phyloP scores from a whole-genome alignment of 2,888 invertebrate genomes.

The Cetonia aurata region DNA sequence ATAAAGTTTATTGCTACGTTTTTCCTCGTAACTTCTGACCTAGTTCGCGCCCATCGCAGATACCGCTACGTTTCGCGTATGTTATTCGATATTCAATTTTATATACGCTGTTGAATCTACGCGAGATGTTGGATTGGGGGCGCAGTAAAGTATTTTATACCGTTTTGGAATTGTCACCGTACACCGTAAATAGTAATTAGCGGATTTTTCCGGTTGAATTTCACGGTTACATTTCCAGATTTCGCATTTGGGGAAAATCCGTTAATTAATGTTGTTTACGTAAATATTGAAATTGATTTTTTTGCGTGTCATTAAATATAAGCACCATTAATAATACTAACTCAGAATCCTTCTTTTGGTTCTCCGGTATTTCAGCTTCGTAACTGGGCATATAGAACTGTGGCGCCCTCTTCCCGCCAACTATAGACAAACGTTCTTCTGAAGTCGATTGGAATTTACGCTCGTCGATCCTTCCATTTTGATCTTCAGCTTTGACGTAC shows the following conservation, averaged over 20 bases:
- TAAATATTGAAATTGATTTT: too few species aligned
- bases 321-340: slow-evolving; percentile 72
- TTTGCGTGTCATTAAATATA: neutral
- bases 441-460: slow-evolving; percentile 90
- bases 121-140: slow-evolving; percentile 14
- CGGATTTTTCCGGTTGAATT: neutral
- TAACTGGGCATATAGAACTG: slow-evolving; percentile 98
- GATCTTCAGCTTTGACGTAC: slow-evolving; percentile 96
- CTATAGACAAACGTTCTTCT: slow-evolving; percentile 92
- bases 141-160: slow-evolving; percentile 32
- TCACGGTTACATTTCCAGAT: too few species aligned
- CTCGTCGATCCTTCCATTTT: slow-evolving; percentile 93
- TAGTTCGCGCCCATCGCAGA: slow-evolving; percentile 16
- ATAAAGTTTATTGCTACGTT: slow-evolving; percentile 29
- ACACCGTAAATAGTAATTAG: slow-evolving; percentile 31
- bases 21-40: slow-evolving; percentile 7
- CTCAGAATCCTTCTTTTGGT: slow-evolving; percentile 97
- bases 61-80: neutral
- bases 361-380: slow-evolving; percentile 95
- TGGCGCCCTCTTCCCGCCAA: slow-evolving; percentile 97
- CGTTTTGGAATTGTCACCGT: slow-evolving; percentile 16
- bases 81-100: slow-evolving; percentile 11
- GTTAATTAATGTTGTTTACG: too few species aligned
- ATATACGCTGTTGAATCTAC: neutral
- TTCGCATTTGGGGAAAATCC: too few species aligned